Base-by-base conservation (phyloP, 2,888 invertebrate genomes). In the Cabera pusaria region DNA sequence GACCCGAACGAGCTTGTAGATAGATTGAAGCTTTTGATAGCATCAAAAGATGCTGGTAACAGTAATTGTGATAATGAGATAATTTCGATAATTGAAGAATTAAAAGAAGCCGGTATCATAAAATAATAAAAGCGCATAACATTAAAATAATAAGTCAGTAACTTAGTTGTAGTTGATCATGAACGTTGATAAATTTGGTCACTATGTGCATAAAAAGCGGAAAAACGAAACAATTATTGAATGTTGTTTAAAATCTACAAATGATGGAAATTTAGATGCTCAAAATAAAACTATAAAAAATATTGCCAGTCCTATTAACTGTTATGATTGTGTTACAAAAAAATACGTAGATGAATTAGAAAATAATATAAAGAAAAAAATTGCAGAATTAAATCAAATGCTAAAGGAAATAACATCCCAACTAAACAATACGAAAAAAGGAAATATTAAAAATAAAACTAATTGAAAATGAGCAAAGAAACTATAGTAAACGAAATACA, bases 1-100 rank as follows among this genome's bases (percentile, higher is more conserved):
- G 43, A 55, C 34, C 53, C 49, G 0, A 58, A 51, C 44, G 54
- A 56, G 31, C 22, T 54, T 14, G 20, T 55, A 22, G 52, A 56
- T 10, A 35, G 51, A 21, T 24, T 58, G 6, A 50, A 47, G 43
- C 9, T 49, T 17, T 33, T 53, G 16, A 32, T 55, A 0, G 50
- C 55, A 12, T 55, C 51, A 14, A 42, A 23, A 31, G 35, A 39
- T 37, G 56, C 57, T 18, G 52, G 52, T 1, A 57, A 56, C 35
- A 52, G 26, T 9, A 37, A 24, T 22, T 49, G 40, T 35, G 47
- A 53, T 36, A 52, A 18, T 27, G 27, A 27, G 18, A 27, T 27
- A 14, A 14, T 14, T 14, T 14, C 14, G 4, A 20, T 20, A 20
- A 32, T 20, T 6, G 21, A 32, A 32, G 7, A 19, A 6, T 22